Evolutionary conservation across 1,140 invertebrate genomes (phyloP).

Genomic region (Choristoneura fumiferana): DNA sequence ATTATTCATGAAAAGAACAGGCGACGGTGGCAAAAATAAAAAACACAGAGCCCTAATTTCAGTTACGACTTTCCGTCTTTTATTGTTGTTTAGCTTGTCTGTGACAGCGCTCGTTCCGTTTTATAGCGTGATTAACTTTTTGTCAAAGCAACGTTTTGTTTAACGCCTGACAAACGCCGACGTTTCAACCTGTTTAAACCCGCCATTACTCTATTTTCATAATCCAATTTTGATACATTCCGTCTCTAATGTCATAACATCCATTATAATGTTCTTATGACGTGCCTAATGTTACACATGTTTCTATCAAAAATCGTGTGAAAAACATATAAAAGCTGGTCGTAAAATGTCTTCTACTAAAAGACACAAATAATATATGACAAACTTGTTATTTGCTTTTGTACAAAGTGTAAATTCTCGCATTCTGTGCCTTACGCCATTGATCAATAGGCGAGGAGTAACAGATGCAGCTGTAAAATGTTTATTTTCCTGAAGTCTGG

Average conservation of each 20-base stretch:
- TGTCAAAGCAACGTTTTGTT: conserved; percentile 62
- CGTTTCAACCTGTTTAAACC: neutral
- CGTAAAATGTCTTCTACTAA: conserved; percentile 65
- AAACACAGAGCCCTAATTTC: neutral
- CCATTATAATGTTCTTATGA: conserved; percentile 46
- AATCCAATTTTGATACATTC: conserved; percentile 67
- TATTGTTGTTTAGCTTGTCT: conserved; percentile 51
- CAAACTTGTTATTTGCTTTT: conserved; percentile 32
- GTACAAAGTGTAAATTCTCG: neutral
- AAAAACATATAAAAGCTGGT: conserved; percentile 57
- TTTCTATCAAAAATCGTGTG: conserved; percentile 51
- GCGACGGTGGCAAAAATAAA: neutral
- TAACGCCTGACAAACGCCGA: conserved; percentile 37
- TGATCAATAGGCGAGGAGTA: no score
- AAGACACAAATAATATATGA: conserved; percentile 58
- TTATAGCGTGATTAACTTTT: conserved; percentile 71
- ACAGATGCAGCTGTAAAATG: conserved; percentile 12
- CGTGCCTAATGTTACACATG: conserved; percentile 50
- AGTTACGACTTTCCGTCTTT: conserved; percentile 37
- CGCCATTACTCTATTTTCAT: conserved; percentile 39
- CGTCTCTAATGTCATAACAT: conserved; percentile 67
- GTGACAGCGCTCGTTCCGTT: conserved; percentile 64
- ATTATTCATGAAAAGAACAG: neutral
- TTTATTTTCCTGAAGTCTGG: conserved; percentile 41
- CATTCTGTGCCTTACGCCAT: no score